phyloP scores from a whole-genome alignment of 30 jellyfish, hydroid and myxozoan genomes.

The Phacellophora camtschatica region DNA sequence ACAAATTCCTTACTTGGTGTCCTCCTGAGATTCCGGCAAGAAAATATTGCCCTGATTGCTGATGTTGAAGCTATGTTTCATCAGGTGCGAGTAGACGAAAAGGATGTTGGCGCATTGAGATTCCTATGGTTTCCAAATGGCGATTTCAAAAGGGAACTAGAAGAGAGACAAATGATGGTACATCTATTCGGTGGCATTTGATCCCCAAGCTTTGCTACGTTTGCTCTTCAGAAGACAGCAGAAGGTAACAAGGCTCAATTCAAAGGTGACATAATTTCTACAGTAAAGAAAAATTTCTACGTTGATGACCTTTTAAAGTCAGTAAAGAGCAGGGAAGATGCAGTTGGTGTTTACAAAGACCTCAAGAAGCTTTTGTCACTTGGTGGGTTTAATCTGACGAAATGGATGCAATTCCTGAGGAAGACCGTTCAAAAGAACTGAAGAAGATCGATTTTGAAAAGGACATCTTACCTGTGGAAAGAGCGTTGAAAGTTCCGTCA shows the following conservation, averaged over 20 bases:
- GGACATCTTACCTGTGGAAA: constrained; percentile 36
- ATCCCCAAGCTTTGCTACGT: constrained; percentile 65
- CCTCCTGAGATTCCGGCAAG: neutral
- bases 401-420: constrained; percentile 55
- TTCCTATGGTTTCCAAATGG: constrained; percentile 73
- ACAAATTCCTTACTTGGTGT: neutral
- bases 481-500: constrained; percentile 34
- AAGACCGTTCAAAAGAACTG: constrained; percentile 26
- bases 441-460: constrained; percentile 1
- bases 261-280: neutral
- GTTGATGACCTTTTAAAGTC: constrained; percentile 60
- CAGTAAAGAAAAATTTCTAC: constrained; percentile 41
- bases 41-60: neutral
- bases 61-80: neutral
- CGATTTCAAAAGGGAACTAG: constrained; percentile 21
- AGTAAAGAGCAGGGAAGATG: constrained; percentile 14
- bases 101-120: constrained; percentile 45
- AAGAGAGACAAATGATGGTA: constrained; percentile 37
- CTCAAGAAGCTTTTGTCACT: constrained; percentile 19
- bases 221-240: constrained; percentile 65
- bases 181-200: constrained; percentile 72
- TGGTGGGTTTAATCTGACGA: constrained; percentile 65
- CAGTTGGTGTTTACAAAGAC: neutral
- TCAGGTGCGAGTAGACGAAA: neutral
- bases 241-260: neutral